phyloP scores from a whole-genome alignment of 2,888 invertebrate genomes.

The Brachylomia viminalis region DNA sequence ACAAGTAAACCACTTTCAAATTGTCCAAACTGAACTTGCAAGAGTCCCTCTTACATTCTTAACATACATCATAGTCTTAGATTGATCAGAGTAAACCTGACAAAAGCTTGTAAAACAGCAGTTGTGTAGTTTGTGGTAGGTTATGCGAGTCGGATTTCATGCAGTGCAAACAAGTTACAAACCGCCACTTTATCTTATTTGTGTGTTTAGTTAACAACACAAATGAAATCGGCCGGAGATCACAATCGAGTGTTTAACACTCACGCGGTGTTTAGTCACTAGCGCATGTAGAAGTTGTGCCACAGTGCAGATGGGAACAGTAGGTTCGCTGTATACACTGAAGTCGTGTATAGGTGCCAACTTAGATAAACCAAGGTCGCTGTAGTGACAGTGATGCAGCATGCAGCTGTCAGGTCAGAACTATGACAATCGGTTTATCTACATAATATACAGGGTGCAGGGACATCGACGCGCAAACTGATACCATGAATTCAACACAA shows the following conservation, averaged over 20 bases:
- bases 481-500: too few species aligned
- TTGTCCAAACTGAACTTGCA: not conserved
- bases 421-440: not conserved
- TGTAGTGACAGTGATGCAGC: too few species aligned
- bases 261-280: conserved; percentile 12
- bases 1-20: not conserved
- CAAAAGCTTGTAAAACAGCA: not conserved
- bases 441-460: too few species aligned
- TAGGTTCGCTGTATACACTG: conserved; percentile 1
- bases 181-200: conserved; percentile 19
- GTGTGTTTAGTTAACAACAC: conserved; percentile 33
- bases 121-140: not conserved
- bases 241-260: conserved; percentile 26
- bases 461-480: too few species aligned
- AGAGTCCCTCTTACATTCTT: not conserved
- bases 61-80: too few species aligned
- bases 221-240: conserved; percentile 19
- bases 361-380: not conserved
- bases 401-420: not conserved
- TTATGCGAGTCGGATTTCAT: not conserved
- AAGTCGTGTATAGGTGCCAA: not conserved
- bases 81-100: conserved; percentile 12
- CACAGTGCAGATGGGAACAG: not conserved
- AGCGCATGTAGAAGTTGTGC: not conserved
- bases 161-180: conserved; percentile 13